Evolutionary conservation across 2,888 invertebrate species (phyloP), one percentile per base, ranked within the genome.

Genomic region (Phlogophora meticulosa): DNA sequence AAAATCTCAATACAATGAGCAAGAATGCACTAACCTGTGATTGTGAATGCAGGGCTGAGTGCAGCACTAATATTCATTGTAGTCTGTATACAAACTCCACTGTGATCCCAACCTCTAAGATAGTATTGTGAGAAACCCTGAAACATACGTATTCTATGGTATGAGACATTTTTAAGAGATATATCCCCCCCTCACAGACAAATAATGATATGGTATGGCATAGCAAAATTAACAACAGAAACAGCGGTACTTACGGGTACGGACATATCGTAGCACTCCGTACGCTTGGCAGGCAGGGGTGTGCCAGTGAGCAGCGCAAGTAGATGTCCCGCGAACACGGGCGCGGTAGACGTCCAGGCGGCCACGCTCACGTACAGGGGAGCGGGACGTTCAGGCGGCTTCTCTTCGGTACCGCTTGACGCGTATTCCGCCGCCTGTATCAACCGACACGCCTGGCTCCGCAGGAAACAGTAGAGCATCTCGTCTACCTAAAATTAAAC

Each of bases 11-110:
- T 60, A 32, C 22, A 32, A 11, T 59, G 4, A 17, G 20, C n/a
- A 20, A 45, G 24, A 40, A 58, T 20, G 10, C 10, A 72, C 86
- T 90, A 90, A 98, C 98, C 97, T 77, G 96, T 91, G 77, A 97
- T 97, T 10, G 96, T 90, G 89, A 98, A 98, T 0, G 98, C 98
- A n/a, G 98, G 98, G 90, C 98, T 98, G 11, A 97, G 86, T 1
- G 98, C 98, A 74, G 96, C 93, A 45, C 97, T 97, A 76, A 96
- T 96, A 88, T 97, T 98, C 89, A 97, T 97, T 0, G 97, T 97
- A 0, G 97, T 97, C 72, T 97, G 96, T 48, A 97, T 96, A 87
- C 98, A 98, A 59, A 96, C 92, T 32, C 97, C 97, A n/a, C 93
- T 96, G 24, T 96, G 95, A 85, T 97, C 96, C 86, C 96, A 96